Base-by-base conservation (phyloP, 2,888 invertebrate genomes). In the Anodontia alba region DNA sequence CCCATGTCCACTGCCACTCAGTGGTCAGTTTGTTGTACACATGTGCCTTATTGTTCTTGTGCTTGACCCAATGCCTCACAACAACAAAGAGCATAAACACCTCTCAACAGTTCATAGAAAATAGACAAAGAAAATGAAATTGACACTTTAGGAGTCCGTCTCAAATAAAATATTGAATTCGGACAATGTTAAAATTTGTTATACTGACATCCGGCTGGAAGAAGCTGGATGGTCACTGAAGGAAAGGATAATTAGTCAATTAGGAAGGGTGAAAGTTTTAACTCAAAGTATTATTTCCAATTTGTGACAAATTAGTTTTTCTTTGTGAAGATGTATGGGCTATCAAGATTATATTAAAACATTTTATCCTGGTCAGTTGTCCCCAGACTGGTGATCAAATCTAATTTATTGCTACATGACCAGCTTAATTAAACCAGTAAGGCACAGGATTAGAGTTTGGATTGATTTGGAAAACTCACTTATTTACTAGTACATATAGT, bases 241-340 rank as follows among this genome's bases (percentile, higher is more conserved):
- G 62, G 33, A 17, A 33, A 1, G 62, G 62, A 62, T 62, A 62
- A 62, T 62, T 62, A 62, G 62, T 62, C 62, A 62, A 62, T 62
- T 62, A 62, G 62, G 20, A 17, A 20, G 62, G 62, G 62, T 17
- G 62, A 62, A 62, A 62, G 62, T 62, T 62, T 62, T 62, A 62
- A 62, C 29, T 62, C 62, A 62, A 62, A 31, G 62, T 62, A 62
- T 62, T 62, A 62, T 62, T 62, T 62, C 62, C 62, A 62, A 62
- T 62, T 62, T 62, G 62, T 62, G 62, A 62, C 62, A 62, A 62
- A 62, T 62, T 62, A 62, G 62, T 62, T 62, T 54, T 62, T 62
- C 62, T 62, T 62, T 62, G 62, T 62, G 62, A 62, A 62, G 62
- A 62, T 62, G 62, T 62, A 62, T 62, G 31, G 62, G 33, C 62